Conservation (phyloP, 2,888 invertebrate species). For the Congeria kusceri region DNA sequence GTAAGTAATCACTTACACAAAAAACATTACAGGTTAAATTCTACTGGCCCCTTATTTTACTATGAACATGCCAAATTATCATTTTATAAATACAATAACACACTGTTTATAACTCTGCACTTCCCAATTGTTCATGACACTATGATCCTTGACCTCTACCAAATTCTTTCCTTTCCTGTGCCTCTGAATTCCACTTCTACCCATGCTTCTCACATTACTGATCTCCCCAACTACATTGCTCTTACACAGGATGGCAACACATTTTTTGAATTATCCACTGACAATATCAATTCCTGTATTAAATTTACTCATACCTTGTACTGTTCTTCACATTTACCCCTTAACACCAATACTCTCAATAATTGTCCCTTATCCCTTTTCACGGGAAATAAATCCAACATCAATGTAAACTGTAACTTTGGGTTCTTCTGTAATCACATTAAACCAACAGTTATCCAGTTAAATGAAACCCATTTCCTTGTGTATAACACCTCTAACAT, state of each 20-base stretch:
- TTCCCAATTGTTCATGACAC: constrained; percentile 11
- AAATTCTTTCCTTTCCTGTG: constrained; percentile 23
- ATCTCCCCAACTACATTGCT: constrained; percentile 6
- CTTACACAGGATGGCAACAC: background rate
- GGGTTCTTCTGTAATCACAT: constrained; percentile 11
- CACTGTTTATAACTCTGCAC: constrained; percentile 13
- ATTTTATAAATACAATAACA: background rate
- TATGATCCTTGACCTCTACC: background rate
- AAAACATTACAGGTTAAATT: constrained; percentile 11
- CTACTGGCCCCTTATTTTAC: background rate
- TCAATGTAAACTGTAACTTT: constrained; percentile 24
- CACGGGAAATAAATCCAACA: constrained; percentile 4
- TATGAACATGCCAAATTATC: constrained; percentile 11
- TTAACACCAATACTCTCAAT: background rate
- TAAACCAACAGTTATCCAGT: background rate
- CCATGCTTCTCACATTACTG: constrained; percentile 17
- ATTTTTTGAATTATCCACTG: constrained; percentile 10
- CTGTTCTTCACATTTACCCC: constrained; percentile 15
- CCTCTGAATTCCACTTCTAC: constrained; percentile 17
- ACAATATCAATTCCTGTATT: background rate
- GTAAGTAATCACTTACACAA: background rate
- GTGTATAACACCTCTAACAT: constrained; percentile 15
- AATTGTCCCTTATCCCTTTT: constrained; percentile 8
- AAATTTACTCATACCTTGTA: background rate
- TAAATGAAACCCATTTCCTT: constrained; percentile 16